Evolutionary conservation across 2,888 invertebrate genomes (phyloP).

Genomic region (Pammene aurita): DNA sequence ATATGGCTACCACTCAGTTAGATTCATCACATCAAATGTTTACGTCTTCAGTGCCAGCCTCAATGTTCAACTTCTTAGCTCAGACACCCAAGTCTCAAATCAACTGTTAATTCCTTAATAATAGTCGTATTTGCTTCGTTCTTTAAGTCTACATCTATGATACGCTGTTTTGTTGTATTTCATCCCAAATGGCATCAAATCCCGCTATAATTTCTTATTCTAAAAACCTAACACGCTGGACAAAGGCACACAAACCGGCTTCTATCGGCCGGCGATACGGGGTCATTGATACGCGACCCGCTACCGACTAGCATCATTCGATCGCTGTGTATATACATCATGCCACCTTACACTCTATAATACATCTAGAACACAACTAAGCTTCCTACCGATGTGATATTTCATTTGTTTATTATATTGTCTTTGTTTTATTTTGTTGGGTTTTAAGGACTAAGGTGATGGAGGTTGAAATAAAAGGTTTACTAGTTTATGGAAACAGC

Average conservation of each 20-base stretch:
- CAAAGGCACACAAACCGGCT: constrained; percentile 66
- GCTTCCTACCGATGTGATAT: constrained; percentile 53
- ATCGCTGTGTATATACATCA: constrained; percentile 44
- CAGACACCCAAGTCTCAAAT: too few species aligned
- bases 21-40: background rate
- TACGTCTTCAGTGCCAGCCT: too few species aligned
- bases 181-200: constrained; percentile 25
- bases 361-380: constrained; percentile 61
- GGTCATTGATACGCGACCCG: constrained; percentile 50
- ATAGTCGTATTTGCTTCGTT: too few species aligned
- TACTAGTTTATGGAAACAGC: constrained; percentile 31
- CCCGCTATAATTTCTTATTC: constrained; percentile 31
- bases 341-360: constrained; percentile 49
- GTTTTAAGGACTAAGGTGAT: constrained; percentile 10
- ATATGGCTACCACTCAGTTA: too few species aligned
- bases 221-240: constrained; percentile 54
- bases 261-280: constrained; percentile 48
- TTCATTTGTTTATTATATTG: constrained; percentile 18
- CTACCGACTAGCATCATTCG: constrained; percentile 72
- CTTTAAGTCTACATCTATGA: too few species aligned
- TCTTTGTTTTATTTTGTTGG: constrained; percentile 4
- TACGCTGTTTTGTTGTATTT: background rate
- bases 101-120: too few species aligned
- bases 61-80: too few species aligned
- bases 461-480: constrained; percentile 15